Evolutionary conservation across 37 sponge, comb jelly and placozoan genomes (phyloP).

Genomic region (Cladorhizidae sp.): DNA sequence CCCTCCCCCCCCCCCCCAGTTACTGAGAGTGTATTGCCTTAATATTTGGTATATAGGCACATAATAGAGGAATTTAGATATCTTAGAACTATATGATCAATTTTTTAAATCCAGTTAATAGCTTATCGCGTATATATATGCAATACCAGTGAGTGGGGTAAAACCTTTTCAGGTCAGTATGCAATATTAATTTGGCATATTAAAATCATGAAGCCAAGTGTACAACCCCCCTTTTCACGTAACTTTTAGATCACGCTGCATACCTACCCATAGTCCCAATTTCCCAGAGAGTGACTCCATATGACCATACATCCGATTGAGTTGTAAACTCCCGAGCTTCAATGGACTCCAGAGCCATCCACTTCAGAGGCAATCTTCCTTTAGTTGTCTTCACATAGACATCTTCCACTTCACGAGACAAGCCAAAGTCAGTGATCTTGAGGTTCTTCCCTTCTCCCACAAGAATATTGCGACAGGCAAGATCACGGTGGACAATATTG

Average conservation of each 20-base stretch:
- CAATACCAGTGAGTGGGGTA: too few species aligned
- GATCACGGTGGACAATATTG: constrained; percentile 75
- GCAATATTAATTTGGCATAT: too few species aligned
- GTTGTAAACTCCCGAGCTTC: constrained; percentile 70
- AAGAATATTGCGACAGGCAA: constrained; percentile 83
- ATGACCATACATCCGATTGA: constrained; percentile 80
- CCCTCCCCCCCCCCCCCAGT: too few species aligned
- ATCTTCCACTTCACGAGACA: constrained; percentile 60
- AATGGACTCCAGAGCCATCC: constrained; percentile 87
- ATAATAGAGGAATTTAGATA: too few species aligned
- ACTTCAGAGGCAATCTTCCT: constrained; percentile 68
- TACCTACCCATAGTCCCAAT: constrained; percentile 70
- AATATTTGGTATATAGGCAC: too few species aligned
- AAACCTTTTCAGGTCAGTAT: too few species aligned
- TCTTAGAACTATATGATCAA: too few species aligned
- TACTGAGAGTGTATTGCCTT: too few species aligned
- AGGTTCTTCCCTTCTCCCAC: constrained; percentile 70
- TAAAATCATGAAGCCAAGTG: too few species aligned
- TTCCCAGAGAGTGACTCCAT: constrained; percentile 78
- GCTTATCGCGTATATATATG: too few species aligned
- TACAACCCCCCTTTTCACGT: too few species aligned
- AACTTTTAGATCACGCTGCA: neutral
- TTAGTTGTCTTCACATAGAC: constrained; percentile 72
- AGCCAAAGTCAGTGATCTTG: constrained; percentile 85
- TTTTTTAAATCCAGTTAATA: too few species aligned